Conservation (phyloP, 1,140 invertebrate species). For the Liolophura sinensis region DNA sequence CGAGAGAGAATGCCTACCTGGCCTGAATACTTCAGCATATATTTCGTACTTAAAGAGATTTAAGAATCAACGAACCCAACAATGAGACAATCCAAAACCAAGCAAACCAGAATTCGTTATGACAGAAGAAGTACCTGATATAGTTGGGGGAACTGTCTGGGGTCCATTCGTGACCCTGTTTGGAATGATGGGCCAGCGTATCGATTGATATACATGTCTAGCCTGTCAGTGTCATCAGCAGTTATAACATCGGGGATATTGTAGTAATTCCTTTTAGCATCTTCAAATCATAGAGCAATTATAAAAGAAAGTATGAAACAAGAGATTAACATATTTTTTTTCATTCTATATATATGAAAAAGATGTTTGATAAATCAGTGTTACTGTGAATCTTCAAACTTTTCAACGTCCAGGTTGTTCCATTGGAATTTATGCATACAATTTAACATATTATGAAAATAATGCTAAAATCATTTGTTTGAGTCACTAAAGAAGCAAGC, state of each 20-base stretch:
- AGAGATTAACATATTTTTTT: background rate
- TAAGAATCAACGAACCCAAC: too few species aligned
- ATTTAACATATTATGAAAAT: too few species aligned
- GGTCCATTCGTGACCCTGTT: background rate
- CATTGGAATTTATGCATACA: too few species aligned
- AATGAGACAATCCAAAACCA: background rate
- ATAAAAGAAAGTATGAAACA: background rate
- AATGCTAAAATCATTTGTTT: too few species aligned
- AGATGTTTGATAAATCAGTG: background rate
- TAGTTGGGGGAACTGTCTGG: background rate
- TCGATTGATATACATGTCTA: conserved; percentile 26
- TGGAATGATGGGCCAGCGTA: conserved; percentile 32
- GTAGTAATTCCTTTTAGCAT: conserved; percentile 40
- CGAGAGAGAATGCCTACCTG: too few species aligned
- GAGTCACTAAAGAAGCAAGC: too few species aligned
- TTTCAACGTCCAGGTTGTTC: background rate
- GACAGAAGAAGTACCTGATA: too few species aligned
- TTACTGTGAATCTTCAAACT: background rate
- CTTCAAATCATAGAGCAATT: conserved; percentile 21
- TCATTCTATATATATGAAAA: background rate
- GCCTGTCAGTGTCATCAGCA: conserved; percentile 16
- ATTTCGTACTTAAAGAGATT: too few species aligned
- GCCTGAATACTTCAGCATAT: too few species aligned
- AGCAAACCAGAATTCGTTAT: too few species aligned
- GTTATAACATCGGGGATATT: conserved; percentile 30